Base-by-base conservation (phyloP, 1,140 invertebrate species). In the Megalopta genalis region DNA sequence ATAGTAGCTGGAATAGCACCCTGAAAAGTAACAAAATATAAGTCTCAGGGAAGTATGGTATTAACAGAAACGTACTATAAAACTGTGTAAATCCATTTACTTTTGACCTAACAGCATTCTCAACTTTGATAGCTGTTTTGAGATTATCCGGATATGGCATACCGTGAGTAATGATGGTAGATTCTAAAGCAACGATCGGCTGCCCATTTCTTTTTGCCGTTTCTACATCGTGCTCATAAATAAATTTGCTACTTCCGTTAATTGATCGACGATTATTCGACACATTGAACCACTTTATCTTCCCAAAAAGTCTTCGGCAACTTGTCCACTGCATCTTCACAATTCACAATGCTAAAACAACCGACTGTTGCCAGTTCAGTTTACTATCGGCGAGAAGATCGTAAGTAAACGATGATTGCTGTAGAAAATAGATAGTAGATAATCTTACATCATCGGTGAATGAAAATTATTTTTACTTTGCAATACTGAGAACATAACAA, bases 131-230 rank as follows among this genome's bases (percentile, higher is more conserved):
- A 7, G 98, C 98, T 42, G 97, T 99, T 82, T 96, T 92, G 64
- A 99, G 93, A 93, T 99, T 99, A 54, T 96, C 92, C 0, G 99
- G 99, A 93, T 96, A 97, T 0, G 99, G 98, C 96, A 99, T 98
- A 60, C 99, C 99, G 93, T 99, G 99, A 3, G 98, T 99, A 62
- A 99, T 98, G 66, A 99, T 99, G 5, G 99, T 98, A 18, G 98
- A 98, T 94, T 99, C 99, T 80, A 99, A 92, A 6, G 98, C 98
- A 10, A 99, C 98, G 69, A 99, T 94, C 3, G 98, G 96, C 81
- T 93, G 89, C 8, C 92, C 89, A 68, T 93, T 93, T 60, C 90
- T 88, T 49, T 96, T 93, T 14, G 95, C 96, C 27, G 89, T 67
- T 16, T 79, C 82, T 59, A 97, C 95, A 87, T 96, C 95, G 67